phyloP scores from a whole-genome alignment of 1,140 invertebrate genomes.

The Stenopsyche tienmushanensis region DNA sequence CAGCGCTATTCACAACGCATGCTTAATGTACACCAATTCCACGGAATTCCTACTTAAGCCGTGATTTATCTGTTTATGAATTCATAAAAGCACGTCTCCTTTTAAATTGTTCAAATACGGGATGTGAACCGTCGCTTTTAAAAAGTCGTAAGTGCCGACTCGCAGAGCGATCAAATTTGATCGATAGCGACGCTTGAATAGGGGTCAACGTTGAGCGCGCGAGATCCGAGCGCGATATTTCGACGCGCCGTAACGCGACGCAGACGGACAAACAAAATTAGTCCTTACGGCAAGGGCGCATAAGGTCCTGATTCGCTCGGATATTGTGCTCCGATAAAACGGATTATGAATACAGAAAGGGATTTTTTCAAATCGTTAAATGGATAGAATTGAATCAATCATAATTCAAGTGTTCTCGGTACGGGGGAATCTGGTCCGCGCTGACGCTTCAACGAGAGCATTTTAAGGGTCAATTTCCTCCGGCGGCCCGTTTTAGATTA shows the following conservation, averaged over 20 bases:
- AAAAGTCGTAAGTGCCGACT: slow-evolving; percentile 13
- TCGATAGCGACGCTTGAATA: background rate
- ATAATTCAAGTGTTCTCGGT: slow-evolving; percentile 11
- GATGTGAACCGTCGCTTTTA: slow-evolving; percentile 3
- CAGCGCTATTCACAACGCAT: slow-evolving; percentile 13
- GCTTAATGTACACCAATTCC: slow-evolving; percentile 34
- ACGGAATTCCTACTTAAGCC: slow-evolving; percentile 36
- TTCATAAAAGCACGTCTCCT: slow-evolving; percentile 38
- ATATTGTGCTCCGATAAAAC: background rate
- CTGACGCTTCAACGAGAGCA: too few relatives aligned
- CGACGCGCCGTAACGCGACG: background rate
- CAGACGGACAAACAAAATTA: background rate
- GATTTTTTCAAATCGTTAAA: slow-evolving; percentile 37
- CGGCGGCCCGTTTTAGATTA: slow-evolving; percentile 7
- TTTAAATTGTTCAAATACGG: slow-evolving; percentile 36
- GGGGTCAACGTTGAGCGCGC: background rate
- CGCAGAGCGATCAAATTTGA: background rate
- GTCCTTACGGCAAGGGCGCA: background rate
- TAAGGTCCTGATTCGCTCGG: background rate
- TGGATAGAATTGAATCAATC: slow-evolving; percentile 37
- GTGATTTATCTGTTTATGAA: slow-evolving; percentile 39
- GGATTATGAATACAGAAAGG: slow-evolving; percentile 14
- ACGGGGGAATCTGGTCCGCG: background rate
- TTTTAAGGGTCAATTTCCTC: slow-evolving; percentile 4
- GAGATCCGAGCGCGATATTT: too few relatives aligned